Percentiles rank a stretch among this genome's conserved stretches.
Conservation (phyloP, 2,113 vertebrate species). For the Saguinus midas region DNA sequence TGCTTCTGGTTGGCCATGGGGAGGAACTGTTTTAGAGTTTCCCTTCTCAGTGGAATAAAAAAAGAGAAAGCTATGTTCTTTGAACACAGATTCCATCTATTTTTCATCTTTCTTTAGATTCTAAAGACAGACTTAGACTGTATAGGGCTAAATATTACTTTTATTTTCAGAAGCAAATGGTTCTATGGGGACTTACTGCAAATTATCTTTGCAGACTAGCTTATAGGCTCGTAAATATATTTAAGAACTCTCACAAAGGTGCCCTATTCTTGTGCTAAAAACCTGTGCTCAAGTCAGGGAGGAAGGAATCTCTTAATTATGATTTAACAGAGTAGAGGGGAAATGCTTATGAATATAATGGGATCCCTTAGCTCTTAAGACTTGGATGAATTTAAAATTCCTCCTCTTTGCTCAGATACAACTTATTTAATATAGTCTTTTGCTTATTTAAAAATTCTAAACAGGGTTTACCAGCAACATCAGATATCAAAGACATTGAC, state of each 20-base stretch:
- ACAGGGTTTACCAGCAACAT: conserved; percentile 93
- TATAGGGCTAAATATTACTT: not conserved
- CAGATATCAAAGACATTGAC: conserved; percentile 95
- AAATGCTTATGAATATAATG: not conserved
- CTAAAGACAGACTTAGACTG: not conserved
- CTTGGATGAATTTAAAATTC: not conserved
- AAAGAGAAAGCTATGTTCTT: not conserved
- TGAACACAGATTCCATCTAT: not conserved
- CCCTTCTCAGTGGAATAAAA: not conserved
- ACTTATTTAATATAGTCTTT: not conserved
- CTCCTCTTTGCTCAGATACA: not conserved
- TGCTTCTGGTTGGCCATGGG: not conserved
- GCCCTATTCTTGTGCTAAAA: not conserved
- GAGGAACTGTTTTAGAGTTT: not conserved
- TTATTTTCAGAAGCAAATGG: not conserved
- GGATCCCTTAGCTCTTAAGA: not conserved
- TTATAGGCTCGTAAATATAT: not conserved
- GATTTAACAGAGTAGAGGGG: not conserved
- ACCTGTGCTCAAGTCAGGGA: not conserved
- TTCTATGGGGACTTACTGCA: not conserved
- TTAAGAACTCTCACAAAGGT: not conserved
- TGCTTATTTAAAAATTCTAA: conserved; percentile 35
- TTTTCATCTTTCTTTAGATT: not conserved
- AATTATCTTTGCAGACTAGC: not conserved
- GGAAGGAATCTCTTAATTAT: not conserved